Evolutionary conservation across 2,113 vertebrate genomes (phyloP).

Genomic region (Chitala chitala): DNA sequence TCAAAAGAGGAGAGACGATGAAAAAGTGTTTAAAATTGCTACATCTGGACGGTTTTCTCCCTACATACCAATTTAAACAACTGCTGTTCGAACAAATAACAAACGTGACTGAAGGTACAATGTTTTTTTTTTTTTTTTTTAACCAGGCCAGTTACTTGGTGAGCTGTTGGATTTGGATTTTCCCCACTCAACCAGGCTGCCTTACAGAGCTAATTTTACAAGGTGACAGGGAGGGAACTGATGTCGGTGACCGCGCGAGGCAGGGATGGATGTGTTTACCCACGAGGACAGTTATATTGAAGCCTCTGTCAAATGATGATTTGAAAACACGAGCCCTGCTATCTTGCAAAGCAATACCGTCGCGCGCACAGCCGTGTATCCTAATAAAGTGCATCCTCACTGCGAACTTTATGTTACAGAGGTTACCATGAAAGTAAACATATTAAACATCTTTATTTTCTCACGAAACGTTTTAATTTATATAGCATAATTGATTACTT

Average conservation of each 20-base stretch:
- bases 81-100: background rate
- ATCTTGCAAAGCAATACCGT: background rate
- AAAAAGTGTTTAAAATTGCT: background rate
- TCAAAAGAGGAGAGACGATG: background rate
- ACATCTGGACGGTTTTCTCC: background rate
- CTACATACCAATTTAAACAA: background rate
- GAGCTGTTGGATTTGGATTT: background rate
- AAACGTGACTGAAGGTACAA: background rate
- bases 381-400: background rate
- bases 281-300: background rate
- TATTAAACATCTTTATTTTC: too few species aligned
- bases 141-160: background rate
- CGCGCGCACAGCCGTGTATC: background rate
- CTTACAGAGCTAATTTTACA: conserved; percentile 14
- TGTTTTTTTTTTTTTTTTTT: background rate
- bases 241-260: background rate
- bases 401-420: background rate
- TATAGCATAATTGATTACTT: background rate
- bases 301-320: background rate
- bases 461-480: background rate
- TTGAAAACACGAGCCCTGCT: background rate
- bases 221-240: background rate
- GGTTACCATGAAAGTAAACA: background rate
- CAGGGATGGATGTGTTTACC: conserved; percentile 4
- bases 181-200: background rate